Percentiles rank a stretch among this genome's conserved stretches.
phyloP scores from a whole-genome alignment of 2,113 vertebrate species.

The Ailurus styani region DNA sequence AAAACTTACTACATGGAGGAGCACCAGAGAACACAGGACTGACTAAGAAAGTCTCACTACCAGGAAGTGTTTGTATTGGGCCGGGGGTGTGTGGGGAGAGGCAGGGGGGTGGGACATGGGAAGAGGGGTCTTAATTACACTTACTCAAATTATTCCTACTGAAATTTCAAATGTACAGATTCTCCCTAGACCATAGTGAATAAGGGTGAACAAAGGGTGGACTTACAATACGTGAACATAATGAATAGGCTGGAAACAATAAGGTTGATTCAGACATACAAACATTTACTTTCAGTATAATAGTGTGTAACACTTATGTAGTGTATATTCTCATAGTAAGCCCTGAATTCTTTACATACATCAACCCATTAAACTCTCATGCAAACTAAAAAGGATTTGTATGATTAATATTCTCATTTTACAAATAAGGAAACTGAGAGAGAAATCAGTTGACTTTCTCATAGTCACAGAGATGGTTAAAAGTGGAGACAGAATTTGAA shows the following conservation, averaged over 20 bases:
- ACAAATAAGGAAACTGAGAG: background rate
- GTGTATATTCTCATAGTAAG: background rate
- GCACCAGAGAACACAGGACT: background rate
- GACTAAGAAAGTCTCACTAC: background rate
- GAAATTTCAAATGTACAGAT: background rate
- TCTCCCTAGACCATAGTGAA: background rate
- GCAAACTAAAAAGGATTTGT: background rate
- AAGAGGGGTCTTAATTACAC: background rate
- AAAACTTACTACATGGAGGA: background rate
- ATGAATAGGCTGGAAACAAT: background rate
- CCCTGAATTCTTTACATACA: background rate
- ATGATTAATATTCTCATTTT: background rate
- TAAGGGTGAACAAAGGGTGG: background rate
- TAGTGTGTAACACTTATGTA: background rate
- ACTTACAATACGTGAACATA: background rate
- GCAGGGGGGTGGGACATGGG: rapidly evolving
- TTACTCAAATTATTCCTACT: background rate
- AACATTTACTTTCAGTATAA: background rate
- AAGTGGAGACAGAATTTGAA: background rate
- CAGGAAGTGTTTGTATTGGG: background rate
- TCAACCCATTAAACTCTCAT: background rate
- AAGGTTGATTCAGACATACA: background rate
- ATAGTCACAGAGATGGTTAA: background rate
- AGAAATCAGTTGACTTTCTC: background rate
- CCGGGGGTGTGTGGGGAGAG: too few species aligned